Conservation (phyloP, 1,140 invertebrate species). For the Spodoptera litura region DNA sequence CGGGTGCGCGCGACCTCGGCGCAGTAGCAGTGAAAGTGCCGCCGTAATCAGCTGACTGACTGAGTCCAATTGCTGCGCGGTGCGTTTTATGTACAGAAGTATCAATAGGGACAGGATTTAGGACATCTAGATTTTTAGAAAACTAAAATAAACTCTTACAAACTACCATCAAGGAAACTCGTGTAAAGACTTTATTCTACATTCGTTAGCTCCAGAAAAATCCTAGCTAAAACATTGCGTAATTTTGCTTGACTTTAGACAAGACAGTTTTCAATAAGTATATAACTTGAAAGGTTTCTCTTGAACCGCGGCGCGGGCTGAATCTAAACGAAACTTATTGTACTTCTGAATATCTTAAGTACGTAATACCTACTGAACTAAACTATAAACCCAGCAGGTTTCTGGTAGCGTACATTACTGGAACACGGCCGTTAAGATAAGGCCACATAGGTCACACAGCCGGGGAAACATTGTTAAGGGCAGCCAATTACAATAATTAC, state of each 20-base stretch:
- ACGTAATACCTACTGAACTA: background rate
- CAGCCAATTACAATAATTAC: slow-evolving; percentile 18
- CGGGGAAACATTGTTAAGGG: slow-evolving; percentile 20
- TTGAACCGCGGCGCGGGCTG: too few species aligned
- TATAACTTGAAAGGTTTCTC: too few species aligned
- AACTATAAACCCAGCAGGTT: slow-evolving; percentile 14
- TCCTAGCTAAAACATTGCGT: too few species aligned
- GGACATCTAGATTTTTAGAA: too few species aligned
- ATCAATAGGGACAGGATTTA: background rate
- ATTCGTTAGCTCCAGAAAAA: too few species aligned
- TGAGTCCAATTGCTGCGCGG: background rate
- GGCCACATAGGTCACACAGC: slow-evolving; percentile 24
- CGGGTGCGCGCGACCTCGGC: slow-evolving; percentile 34
- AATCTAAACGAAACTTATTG: background rate
- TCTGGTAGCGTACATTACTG: background rate
- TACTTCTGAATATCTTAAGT: background rate
- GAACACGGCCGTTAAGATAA: slow-evolving; percentile 5
- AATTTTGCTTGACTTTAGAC: too few species aligned
- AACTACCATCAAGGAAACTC: too few species aligned
- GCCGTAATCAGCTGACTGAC: slow-evolving; percentile 42
- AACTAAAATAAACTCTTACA: too few species aligned
- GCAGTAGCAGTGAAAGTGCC: slow-evolving; percentile 39
- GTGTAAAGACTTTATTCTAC: too few species aligned
- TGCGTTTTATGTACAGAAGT: background rate
- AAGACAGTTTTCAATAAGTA: too few species aligned